Percentiles rank a stretch among this genome's conserved stretches.
phyloP scores from a whole-genome alignment of 2,113 vertebrate species.

The human region DNA sequence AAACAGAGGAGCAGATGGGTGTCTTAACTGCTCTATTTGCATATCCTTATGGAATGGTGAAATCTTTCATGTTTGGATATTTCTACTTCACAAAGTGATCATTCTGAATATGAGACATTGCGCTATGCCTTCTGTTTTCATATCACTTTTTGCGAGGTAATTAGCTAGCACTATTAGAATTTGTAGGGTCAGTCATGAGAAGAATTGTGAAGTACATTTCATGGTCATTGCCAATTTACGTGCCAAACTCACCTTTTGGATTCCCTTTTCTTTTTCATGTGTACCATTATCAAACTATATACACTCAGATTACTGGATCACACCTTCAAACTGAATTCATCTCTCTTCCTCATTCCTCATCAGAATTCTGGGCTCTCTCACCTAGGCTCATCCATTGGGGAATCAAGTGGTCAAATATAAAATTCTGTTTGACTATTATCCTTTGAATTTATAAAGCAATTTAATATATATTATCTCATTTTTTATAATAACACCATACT shows the following conservation, averaged over 20 bases:
- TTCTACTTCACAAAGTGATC: background rate
- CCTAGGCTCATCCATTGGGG: background rate
- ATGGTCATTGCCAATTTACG: background rate
- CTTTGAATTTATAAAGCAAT: background rate
- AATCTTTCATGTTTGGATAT: background rate
- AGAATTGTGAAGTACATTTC: background rate
- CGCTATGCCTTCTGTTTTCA: background rate
- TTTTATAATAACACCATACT: background rate
- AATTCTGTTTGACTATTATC: constrained; percentile 8
- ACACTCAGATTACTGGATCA: background rate
- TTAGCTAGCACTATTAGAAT: background rate
- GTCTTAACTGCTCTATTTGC: background rate
- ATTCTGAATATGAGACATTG: background rate
- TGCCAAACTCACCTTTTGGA: background rate
- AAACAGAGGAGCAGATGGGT: background rate
- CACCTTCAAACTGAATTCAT: background rate
- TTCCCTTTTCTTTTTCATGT: background rate
- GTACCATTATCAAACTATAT: background rate
- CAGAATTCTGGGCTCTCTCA: background rate
- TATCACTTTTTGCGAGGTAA: background rate
- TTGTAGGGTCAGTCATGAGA: background rate
- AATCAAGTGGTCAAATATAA: background rate
- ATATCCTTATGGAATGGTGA: background rate
- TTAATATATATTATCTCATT: background rate
- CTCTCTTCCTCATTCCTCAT: background rate